Evolutionary conservation across 2,113 vertebrate genomes (phyloP), one percentile per base, ranked within the genome.

Genomic region (Proterorhinus semilunaris): DNA sequence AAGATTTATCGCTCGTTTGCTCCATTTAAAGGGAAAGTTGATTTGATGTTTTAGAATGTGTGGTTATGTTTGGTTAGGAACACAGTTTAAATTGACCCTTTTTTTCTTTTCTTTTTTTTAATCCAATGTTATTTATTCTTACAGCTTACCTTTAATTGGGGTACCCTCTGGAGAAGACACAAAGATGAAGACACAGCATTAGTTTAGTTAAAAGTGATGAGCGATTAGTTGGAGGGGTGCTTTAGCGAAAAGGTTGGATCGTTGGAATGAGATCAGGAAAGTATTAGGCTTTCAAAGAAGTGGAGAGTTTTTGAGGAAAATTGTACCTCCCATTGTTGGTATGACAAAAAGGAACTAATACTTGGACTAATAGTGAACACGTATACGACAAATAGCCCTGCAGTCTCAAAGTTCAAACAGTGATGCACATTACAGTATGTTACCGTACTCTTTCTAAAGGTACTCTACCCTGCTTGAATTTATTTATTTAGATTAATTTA

Each of bases 81-180:
- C 3, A 76, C 48, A 69, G 66, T 84, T 83, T 66, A 73, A 47
- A 27, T 66, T 58, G 51, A n/a, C 5, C n/a, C 1, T 2, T 50
- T 46, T 78, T 75, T 84, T 78, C 43, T 68, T 21, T 68, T 65
- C 59, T 76, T 69, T 67, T 72, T 68, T 62, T 72, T 87, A 78
- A 79, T 55, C 53, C 53, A 16, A 55, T 36, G 27, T 36, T 36
- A 36, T 36, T 21, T 55, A 27, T 55, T 55, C 52, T 55, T 10
- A 55, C 71, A 63, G 91, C 98, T 98, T 99, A 99, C 98, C 98
- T 99, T 96, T 94, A 89, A 99, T 98, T 45, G 98, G 97, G 88
- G 98, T 98, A 94, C 94, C 93, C 95, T 95, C 98, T 99, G 96
- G 90, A 95, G 93, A 83, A 91, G 85, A 92, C 82, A 92, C 86